Evolutionary conservation across 2,113 vertebrate species (phyloP).

Genomic region (Periophthalmus modestus): DNA sequence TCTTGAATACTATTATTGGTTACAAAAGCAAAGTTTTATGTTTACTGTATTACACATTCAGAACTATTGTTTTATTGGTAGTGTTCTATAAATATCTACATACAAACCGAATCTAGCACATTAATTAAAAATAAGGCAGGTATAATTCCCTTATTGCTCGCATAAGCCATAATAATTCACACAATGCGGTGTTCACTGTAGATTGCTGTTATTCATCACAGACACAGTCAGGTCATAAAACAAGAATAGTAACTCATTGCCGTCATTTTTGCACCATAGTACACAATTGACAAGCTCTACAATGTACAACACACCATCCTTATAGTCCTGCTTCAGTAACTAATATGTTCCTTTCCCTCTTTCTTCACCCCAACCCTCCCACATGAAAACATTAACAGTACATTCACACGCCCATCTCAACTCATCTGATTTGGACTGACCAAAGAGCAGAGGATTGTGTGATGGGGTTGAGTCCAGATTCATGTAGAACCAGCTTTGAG

Average conservation of each 20-base stretch:
- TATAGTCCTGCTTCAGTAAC: conserved; percentile 74
- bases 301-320: conserved; percentile 79
- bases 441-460: conserved; percentile 42
- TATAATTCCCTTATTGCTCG: conserved; percentile 3
- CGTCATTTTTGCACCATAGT: conserved; percentile 73
- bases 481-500: conserved; percentile 63
- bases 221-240: conserved; percentile 82
- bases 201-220: conserved; percentile 83
- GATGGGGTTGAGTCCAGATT: conserved; percentile 61
- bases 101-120: conserved; percentile 10
- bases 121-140: not conserved
- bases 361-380: conserved; percentile 42
- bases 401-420: conserved; percentile 67
- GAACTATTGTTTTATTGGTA: not conserved
- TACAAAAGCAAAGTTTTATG: not conserved
- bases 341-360: conserved; percentile 51
- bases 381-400: conserved; percentile 68
- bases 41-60: conserved; percentile 1
- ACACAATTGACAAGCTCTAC: conserved; percentile 80
- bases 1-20: not conserved
- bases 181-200: conserved; percentile 66
- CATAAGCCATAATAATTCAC: conserved; percentile 45
- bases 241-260: conserved; percentile 76
- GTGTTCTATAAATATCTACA: conserved; percentile 14
- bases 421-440: conserved; percentile 53